A percentile compares a stretch with the other conserved stretches of the same genome.
Conservation (phyloP, 2,888 invertebrate genomes). For the Nymphalis urticae region DNA sequence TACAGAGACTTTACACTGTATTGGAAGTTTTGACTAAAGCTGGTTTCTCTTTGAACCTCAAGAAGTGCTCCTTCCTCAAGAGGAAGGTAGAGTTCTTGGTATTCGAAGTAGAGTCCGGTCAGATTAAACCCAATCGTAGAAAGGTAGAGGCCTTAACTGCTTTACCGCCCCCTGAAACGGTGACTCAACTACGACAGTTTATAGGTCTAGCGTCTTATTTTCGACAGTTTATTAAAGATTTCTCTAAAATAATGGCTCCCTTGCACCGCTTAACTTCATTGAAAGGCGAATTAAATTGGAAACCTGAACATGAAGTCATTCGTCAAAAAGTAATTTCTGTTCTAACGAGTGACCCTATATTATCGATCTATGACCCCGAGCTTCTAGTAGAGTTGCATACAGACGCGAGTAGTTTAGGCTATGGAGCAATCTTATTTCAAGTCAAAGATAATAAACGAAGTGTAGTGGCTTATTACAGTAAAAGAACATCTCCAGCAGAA, state of each 20-base stretch:
- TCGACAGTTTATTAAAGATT: not conserved
- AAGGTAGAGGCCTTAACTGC: constrained; percentile 43
- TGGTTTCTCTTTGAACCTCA: not conserved
- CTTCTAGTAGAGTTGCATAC: constrained; percentile 29
- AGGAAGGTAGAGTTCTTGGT: constrained; percentile 41
- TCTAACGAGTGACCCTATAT: constrained; percentile 30
- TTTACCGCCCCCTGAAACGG: constrained; percentile 40
- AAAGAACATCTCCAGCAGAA: constrained; percentile 30
- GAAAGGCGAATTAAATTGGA: constrained; percentile 20
- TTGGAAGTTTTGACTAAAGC: constrained; percentile 35
- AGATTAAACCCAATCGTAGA: constrained; percentile 39
- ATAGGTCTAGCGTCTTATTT: not conserved
- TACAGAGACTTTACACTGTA: constrained; percentile 28
- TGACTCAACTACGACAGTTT: not conserved
- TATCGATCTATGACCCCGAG: constrained; percentile 35
- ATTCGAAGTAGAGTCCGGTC: constrained; percentile 36
- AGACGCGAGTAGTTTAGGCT: constrained; percentile 39
- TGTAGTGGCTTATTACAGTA: constrained; percentile 32
- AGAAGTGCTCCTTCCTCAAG: constrained; percentile 38
- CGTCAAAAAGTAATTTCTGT: constrained; percentile 26
- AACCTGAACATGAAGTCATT: constrained; percentile 10
- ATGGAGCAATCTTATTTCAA: constrained; percentile 34
- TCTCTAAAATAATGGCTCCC: not conserved
- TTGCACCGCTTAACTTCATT: not conserved
- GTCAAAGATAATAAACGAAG: constrained; percentile 1